Percentiles rank a stretch among this genome's conserved stretches.
These are phyloP conservation scores for Notocelia uddmanniana DNA, from an alignment of 2,888 invertebrate species.

Conservation along the genomic window DNA sequence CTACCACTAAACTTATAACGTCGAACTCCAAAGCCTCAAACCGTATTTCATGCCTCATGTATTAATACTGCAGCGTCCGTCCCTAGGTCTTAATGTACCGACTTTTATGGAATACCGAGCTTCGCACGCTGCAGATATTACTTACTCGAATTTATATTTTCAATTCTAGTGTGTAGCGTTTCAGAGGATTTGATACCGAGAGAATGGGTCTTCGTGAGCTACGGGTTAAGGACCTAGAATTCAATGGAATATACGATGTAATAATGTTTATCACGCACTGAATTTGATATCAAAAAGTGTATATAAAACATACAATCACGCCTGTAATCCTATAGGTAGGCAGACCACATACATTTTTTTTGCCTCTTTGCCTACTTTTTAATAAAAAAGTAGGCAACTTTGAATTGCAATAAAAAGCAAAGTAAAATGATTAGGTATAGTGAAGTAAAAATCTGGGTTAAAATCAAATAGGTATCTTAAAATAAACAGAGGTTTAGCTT, in stretches of 20 bases:
- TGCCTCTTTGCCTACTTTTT: too few species aligned
- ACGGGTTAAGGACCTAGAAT: conserved; percentile 3
- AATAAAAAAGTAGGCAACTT: too few species aligned
- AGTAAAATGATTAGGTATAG: too few species aligned
- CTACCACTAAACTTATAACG: not conserved
- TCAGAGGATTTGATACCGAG: conserved; percentile 27
- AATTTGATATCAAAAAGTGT: not conserved
- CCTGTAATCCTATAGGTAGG: too few species aligned
- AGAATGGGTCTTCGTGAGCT: conserved; percentile 15
- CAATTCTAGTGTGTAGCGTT: conserved; percentile 38
- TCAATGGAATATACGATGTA: not conserved
- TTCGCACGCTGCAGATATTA: conserved; percentile 37
- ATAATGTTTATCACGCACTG: not conserved
- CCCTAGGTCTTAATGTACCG: conserved; percentile 15
- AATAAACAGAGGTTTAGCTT: too few species aligned
- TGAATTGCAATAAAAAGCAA: too few species aligned
- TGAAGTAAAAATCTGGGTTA: too few species aligned
- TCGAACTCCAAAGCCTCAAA: not conserved
- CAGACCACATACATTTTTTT: too few species aligned
- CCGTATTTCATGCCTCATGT: conserved; percentile 14
- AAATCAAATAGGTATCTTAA: too few species aligned
- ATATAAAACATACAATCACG: too few species aligned
- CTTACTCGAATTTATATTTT: conserved; percentile 43
- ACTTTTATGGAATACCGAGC: conserved; percentile 45
- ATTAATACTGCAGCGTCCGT: conserved; percentile 7